A percentile compares a stretch with the other conserved stretches of the same genome.
Evolutionary conservation across 2,113 vertebrate species (phyloP).

Genomic region (Dipodomys merriami): DNA sequence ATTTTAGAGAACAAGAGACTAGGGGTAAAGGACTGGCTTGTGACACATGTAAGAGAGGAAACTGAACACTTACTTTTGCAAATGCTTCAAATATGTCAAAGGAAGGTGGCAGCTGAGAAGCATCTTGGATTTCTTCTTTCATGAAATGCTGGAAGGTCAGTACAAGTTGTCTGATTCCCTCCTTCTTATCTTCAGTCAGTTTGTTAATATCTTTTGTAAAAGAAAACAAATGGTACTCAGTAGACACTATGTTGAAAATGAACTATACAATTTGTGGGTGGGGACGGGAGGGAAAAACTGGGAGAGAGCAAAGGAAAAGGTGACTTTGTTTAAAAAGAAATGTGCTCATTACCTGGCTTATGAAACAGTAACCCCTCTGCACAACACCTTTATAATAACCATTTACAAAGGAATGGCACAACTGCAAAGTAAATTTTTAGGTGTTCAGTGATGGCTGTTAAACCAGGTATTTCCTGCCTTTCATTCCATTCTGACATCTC

Average conservation of each 20-base stretch:
- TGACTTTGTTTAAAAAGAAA: too few relatives aligned
- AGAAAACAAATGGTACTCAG: not conserved
- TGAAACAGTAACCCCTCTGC: too few relatives aligned
- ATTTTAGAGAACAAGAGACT: conserved; percentile 36
- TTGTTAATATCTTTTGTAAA: conserved; percentile 87
- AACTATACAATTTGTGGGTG: too few relatives aligned
- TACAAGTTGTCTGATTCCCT: conserved; percentile 91
- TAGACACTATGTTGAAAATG: too few relatives aligned
- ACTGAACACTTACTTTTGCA: conserved; percentile 91
- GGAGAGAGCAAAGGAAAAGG: too few relatives aligned
- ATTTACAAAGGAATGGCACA: not conserved
- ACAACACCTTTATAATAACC: too few relatives aligned
- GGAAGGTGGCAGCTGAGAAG: conserved; percentile 86
- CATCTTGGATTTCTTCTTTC: conserved; percentile 87
- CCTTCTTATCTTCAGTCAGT: conserved; percentile 93
- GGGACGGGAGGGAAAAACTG: too few relatives aligned
- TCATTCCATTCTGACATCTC: conserved; percentile 69
- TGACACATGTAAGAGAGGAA: conserved; percentile 55
- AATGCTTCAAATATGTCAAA: conserved; percentile 92
- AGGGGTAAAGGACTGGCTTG: conserved; percentile 30
- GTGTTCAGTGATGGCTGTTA: conserved; percentile 53
- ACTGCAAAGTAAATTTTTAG: conserved; percentile 72
- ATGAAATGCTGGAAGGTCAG: conserved; percentile 91
- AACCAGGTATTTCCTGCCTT: conserved; percentile 62
- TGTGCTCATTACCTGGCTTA: too few relatives aligned